These are phyloP conservation scores for Lophotis ruficrista DNA, from an alignment of 2,113 vertebrate species.

Conservation along the genomic window DNA sequence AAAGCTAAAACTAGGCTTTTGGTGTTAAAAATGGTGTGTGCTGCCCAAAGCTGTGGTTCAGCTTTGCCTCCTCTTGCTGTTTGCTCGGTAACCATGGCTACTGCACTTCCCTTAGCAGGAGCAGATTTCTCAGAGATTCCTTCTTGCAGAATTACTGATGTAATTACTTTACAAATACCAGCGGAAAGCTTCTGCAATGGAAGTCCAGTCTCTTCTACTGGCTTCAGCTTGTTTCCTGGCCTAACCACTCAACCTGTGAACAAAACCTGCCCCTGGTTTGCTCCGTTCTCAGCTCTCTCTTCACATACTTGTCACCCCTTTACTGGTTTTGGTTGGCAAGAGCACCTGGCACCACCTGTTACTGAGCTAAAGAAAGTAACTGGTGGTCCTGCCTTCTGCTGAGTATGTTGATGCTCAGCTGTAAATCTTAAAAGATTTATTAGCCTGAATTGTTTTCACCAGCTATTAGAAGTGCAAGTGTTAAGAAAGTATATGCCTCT, in stretches of 20 bases:
- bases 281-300: not conserved
- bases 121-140: not conserved
- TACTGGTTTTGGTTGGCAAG: not conserved
- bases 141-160: slow-evolving; percentile 9
- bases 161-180: slow-evolving; percentile 2
- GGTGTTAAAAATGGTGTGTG: not conserved
- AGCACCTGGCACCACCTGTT: not conserved
- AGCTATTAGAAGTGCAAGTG: not conserved
- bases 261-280: not conserved
- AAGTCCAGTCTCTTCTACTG: not conserved
- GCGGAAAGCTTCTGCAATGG: not conserved
- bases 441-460: not conserved
- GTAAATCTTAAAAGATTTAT: not conserved
- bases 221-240: not conserved
- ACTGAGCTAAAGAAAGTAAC: not conserved
- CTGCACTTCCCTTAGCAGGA: not conserved
- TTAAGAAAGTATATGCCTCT: not conserved
- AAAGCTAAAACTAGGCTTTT: slow-evolving; percentile 40
- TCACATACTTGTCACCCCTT: not conserved
- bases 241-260: not conserved
- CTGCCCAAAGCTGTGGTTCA: not conserved
- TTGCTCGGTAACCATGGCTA: slow-evolving; percentile 52
- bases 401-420: not conserved
- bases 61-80: not conserved
- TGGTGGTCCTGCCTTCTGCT: not conserved